Evolutionary conservation across 2,888 invertebrate species (phyloP), one percentile per base, ranked within the genome.

Genomic region (Ceramica pisi): DNA sequence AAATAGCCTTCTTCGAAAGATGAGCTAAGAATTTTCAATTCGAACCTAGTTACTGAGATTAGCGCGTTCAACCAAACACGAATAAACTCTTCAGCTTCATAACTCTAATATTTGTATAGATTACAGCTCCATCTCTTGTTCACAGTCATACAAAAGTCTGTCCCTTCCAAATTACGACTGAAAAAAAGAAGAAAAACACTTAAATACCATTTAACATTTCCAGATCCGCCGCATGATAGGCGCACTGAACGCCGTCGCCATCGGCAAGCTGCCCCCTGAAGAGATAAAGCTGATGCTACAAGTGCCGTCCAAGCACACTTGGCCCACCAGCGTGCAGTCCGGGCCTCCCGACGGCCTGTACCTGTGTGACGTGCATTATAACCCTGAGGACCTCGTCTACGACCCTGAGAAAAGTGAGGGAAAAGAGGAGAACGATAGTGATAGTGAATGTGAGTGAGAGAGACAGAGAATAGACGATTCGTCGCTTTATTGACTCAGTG

Each of bases 161-260:
- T n/a, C n/a, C n/a, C n/a, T n/a, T n/a, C n/a, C n/a, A n/a, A n/a
- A n/a, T n/a, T n/a, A n/a, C n/a, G n/a, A n/a, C n/a, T n/a, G n/a
- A n/a, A n/a, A n/a, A n/a, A n/a, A n/a, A n/a, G n/a, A n/a, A n/a
- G n/a, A n/a, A n/a, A n/a, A n/a, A n/a, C n/a, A n/a, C n/a, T n/a
- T n/a, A n/a, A n/a, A n/a, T n/a, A n/a, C n/a, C n/a, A 31, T 31
- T 6, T 31, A 31, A 6, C 31, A 4, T 84, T 92, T 94, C 57
- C 92, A 98, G 98, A 97, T 98, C 56, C 97, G 98, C 64, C 97
- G 98, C 72, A 98, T 98, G 90, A 96, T 98, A 69, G 97, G 97
- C 55, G 92, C 97, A 7, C 88, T 98, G 57, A 90, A 98, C 65
- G 95, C 97, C 8, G 96, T 97, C 1, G 98, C 97, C 9, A 90